Evolutionary conservation across 2,113 vertebrate species (phyloP).

Genomic region (Istiophorus platypterus): DNA sequence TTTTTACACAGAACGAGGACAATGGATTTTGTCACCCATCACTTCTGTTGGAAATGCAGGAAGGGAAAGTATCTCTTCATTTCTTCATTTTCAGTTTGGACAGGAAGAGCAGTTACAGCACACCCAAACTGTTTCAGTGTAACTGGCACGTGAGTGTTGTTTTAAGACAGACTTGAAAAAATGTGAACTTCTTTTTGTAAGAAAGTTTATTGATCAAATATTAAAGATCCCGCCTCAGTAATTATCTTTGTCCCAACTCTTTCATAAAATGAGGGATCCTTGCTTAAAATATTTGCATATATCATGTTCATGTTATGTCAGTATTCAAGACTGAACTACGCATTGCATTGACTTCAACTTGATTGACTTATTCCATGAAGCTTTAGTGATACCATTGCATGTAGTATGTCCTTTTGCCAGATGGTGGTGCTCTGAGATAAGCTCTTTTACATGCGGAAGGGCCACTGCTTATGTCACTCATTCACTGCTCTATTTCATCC

Average conservation of each 20-base stretch:
- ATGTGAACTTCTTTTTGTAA: neutral
- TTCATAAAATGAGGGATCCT: neutral
- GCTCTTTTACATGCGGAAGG: constrained; percentile 7
- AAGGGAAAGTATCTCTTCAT: too few relatives aligned
- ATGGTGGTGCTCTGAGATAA: constrained; percentile 76
- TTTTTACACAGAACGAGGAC: neutral
- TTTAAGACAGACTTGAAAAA: neutral
- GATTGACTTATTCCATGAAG: neutral
- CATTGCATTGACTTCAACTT: constrained; percentile 9
- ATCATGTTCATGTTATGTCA: neutral
- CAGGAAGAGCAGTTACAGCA: neutral
- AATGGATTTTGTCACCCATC: neutral
- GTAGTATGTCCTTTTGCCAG: constrained; percentile 72
- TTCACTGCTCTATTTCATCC: neutral
- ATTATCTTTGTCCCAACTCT: neutral
- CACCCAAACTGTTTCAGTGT: too few relatives aligned
- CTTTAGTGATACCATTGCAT: constrained; percentile 9
- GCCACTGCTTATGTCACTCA: neutral
- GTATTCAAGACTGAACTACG: neutral
- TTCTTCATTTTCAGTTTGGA: neutral
- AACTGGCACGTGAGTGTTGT: neutral
- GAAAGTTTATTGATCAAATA: neutral
- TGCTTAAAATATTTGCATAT: neutral
- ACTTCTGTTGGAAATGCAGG: neutral
- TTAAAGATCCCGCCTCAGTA: neutral